Conservation (phyloP, 2,797 vertebrate genomes). For the Alcedo quadribrachys region DNA sequence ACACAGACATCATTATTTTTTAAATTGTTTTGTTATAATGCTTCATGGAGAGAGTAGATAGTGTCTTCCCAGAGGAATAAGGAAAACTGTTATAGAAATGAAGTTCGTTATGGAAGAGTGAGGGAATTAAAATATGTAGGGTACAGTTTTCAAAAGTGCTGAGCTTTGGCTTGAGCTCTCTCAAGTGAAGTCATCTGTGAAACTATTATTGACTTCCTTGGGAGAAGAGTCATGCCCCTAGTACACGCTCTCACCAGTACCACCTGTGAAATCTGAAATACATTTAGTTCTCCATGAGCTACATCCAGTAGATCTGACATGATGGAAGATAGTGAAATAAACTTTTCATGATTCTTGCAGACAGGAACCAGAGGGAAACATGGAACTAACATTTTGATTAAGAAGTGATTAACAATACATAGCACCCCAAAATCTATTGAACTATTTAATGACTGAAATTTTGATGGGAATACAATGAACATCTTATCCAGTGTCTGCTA, state of each 20-base stretch:
- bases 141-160: not conserved
- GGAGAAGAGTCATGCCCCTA: not conserved
- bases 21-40: conserved; percentile 20
- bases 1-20: conserved; percentile 48
- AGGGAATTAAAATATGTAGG: conserved; percentile 2
- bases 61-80: conserved; percentile 33
- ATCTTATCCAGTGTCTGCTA: not conserved
- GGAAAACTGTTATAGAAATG: conserved; percentile 42
- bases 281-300: not conserved
- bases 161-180: not conserved
- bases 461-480: not conserved
- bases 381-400: not conserved
- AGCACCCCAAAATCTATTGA: not conserved
- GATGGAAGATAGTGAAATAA: not conserved
- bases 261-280: not conserved
- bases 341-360: not conserved
- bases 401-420: not conserved
- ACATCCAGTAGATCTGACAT: not conserved
- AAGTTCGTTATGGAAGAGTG: not conserved
- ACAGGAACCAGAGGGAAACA: not conserved
- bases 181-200: not conserved
- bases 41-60: conserved; percentile 38
- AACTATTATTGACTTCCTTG: not conserved
- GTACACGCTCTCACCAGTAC: not conserved
- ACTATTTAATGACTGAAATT: not conserved